Evolutionary conservation across 1,140 invertebrate species (phyloP).

Genomic region (Eumaeus atala): DNA sequence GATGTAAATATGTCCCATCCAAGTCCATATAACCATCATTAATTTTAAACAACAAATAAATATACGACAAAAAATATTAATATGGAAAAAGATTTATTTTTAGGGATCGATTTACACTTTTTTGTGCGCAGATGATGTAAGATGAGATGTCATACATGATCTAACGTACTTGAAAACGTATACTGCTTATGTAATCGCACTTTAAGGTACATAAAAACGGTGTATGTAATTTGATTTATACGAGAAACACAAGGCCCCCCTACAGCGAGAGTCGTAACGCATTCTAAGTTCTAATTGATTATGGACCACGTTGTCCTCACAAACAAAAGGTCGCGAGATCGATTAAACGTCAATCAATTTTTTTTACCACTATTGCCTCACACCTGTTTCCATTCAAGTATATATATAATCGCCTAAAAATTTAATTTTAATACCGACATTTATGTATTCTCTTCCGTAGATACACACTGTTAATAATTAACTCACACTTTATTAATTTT

Average conservation of each 20-base stretch:
- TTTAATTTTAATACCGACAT: too few species aligned
- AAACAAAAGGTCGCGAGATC: constrained; percentile 43
- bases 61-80: background rate
- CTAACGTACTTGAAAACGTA: constrained; percentile 13
- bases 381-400: too few species aligned
- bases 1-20: too few species aligned
- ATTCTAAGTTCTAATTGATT: constrained; percentile 11
- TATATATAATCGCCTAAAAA: too few species aligned
- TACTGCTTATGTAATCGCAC: constrained; percentile 4
- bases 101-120: constrained; percentile 13
- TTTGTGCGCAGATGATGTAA: constrained; percentile 8
- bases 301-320: constrained; percentile 7
- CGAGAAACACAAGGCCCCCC: constrained; percentile 9
- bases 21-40: too few species aligned
- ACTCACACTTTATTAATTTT: too few species aligned
- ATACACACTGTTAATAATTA: too few species aligned
- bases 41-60: too few species aligned
- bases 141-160: constrained; percentile 10
- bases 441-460: too few species aligned
- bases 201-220: constrained; percentile 10
- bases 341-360: constrained; percentile 47
- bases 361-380: constrained; percentile 12
- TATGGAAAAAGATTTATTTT: background rate
- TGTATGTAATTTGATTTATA: constrained; percentile 4
- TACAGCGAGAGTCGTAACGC: background rate